Percentiles rank a stretch among this genome's conserved stretches.
phyloP scores from a whole-genome alignment of 2,888 invertebrate species.

The Dryococelus australis region DNA sequence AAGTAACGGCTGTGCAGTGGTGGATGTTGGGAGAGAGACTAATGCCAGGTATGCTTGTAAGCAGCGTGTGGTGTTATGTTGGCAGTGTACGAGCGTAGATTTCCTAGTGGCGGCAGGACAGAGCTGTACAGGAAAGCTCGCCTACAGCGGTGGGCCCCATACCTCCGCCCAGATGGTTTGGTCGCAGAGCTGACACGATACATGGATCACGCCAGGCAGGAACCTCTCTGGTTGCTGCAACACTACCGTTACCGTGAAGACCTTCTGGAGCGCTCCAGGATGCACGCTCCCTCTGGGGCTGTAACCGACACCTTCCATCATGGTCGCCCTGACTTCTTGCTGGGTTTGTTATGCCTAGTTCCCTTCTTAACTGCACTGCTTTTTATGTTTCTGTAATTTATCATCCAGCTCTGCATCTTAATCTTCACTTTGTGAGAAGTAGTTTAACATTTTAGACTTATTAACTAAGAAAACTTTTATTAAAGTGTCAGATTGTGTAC shows the following conservation, averaged over 20 bases:
- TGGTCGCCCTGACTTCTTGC: conserved; percentile 74
- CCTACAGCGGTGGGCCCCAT: conserved; percentile 80
- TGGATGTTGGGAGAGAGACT: too few species aligned
- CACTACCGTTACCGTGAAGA: conserved; percentile 73
- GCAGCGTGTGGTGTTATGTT: not conserved
- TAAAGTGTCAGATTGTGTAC: too few species aligned
- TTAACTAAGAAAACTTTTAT: too few species aligned
- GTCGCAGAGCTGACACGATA: conserved; percentile 68
- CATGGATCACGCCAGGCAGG: conserved; percentile 66
- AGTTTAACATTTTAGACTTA: too few species aligned
- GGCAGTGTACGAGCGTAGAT: conserved; percentile 71
- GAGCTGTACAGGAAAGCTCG: conserved; percentile 76
- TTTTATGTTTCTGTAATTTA: not conserved
- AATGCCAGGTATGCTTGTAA: too few species aligned
- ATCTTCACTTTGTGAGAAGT: too few species aligned
- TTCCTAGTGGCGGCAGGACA: conserved; percentile 70
- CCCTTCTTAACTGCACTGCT: not conserved
- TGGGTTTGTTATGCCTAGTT: conserved; percentile 60
- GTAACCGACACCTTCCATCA: conserved; percentile 68
- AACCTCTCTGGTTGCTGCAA: conserved; percentile 63
- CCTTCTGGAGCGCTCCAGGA: conserved; percentile 64
- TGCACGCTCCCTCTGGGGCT: conserved; percentile 62
- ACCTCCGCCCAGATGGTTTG: conserved; percentile 76
- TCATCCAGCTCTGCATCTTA: too few species aligned
- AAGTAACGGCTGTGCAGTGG: too few species aligned